Base-by-base conservation (phyloP, 2,113 vertebrate genomes). In the Melospiza georgiana region DNA sequence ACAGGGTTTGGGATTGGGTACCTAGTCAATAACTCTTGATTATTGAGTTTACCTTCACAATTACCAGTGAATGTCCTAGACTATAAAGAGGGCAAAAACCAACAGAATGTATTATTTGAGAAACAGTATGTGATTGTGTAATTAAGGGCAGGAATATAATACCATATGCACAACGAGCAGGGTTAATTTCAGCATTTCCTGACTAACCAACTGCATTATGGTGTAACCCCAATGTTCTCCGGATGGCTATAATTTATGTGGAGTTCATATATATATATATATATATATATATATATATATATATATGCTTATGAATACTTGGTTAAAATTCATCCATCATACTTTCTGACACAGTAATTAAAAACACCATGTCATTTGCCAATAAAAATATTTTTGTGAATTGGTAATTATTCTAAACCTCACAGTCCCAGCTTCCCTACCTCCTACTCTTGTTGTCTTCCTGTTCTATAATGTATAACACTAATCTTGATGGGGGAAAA, bases 181-280 rank as follows among this genome's bases (percentile, higher is more conserved):
- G 92, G 90, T 94, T 95, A 90, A 95, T 87, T 89, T 93, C 75
- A 89, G 80, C 44, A 79, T 93, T 95, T 95, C 93, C 94, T 94
- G 90, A 69, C 59, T 94, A 94, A 95, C 85, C 66, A 75, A 87
- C 0, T 2, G 65, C 82, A 95, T 88, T 92, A 81, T 72, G 23
- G 82, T 89, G 35, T 61, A 97, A 87, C 41, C 61, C 66, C 95
- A 96, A 96, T 92, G 84, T 82, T 96, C 83, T 96, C 94, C n/a
- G 66, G 79, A 89, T 95, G 84, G 84, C 41, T 68, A 35, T 46
- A 49, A 66, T 84, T 92, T 95, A 77, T 80, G 46, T 48, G 67
- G 67, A 61, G 54, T 80, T 90, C 59, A 84, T 33, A 55, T n/a
- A 58, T 59, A 55, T 62, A 84, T 61, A 73, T 14, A 65, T 49